These are phyloP conservation scores for Stenolophus ochropezus DNA, from an alignment of 2,888 invertebrate genomes.

Conservation along the genomic window DNA sequence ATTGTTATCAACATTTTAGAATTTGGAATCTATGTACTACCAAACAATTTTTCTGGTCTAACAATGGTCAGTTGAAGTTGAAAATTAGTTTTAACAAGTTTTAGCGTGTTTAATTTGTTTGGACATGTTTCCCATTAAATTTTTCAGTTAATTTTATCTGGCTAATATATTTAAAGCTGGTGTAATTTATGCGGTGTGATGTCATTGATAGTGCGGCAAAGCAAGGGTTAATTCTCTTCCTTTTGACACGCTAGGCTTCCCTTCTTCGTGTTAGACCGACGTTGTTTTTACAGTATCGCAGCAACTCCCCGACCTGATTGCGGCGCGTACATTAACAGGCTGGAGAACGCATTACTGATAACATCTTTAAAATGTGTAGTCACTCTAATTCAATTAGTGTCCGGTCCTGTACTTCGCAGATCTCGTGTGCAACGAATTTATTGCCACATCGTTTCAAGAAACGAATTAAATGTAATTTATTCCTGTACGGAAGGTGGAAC, in stretches of 20 bases:
- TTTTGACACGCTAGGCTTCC: not conserved
- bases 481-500: slow-evolving; percentile 20
- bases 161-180: not conserved
- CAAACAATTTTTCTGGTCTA: too few relatives aligned
- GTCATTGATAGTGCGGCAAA: not conserved
- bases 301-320: not conserved
- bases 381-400: slow-evolving; percentile 52
- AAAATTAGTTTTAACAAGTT: too few relatives aligned
- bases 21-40: too few relatives aligned
- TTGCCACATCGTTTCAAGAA: slow-evolving; percentile 46
- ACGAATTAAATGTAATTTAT: slow-evolving; percentile 59
- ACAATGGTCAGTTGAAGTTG: too few relatives aligned
- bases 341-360: slow-evolving; percentile 40
- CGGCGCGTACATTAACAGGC: slow-evolving; percentile 27
- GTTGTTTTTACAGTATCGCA: slow-evolving; percentile 36
- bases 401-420: not conserved
- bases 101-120: not conserved
- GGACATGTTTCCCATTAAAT: not conserved
- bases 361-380: slow-evolving; percentile 50
- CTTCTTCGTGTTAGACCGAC: slow-evolving; percentile 23
- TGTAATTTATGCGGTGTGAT: not conserved
- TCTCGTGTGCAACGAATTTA: slow-evolving; percentile 50
- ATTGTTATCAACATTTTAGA: too few relatives aligned
- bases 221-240: slow-evolving; percentile 6
- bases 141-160: not conserved